Evolutionary conservation across 2,113 vertebrate species (phyloP).

Genomic region (Rhegmatorhina hoffmannsi): DNA sequence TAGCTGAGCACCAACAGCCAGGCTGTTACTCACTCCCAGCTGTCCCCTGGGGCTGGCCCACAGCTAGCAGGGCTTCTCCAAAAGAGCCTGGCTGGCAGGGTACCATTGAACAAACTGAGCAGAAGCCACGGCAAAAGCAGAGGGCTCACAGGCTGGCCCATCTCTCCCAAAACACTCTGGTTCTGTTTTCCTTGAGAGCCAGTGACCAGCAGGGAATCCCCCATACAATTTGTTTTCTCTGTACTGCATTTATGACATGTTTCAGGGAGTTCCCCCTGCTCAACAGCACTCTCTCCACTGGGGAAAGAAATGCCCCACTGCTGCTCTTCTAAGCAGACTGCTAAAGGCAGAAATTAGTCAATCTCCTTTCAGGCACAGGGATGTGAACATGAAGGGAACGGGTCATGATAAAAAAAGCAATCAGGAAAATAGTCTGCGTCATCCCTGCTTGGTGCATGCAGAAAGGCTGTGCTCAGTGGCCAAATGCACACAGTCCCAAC

Average conservation of each 20-base stretch:
- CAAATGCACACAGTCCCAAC: fast-evolving
- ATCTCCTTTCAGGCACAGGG: neutral
- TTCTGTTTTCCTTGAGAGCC: fast-evolving
- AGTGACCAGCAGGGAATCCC: fast-evolving
- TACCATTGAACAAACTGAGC: neutral
- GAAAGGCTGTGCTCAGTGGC: neutral
- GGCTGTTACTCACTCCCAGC: fast-evolving
- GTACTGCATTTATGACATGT: neutral
- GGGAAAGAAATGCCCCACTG: neutral
- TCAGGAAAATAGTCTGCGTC: neutral
- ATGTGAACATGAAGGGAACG: fast-evolving
- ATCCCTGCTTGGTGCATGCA: neutral
- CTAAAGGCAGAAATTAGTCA: neutral
- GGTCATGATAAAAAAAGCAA: neutral
- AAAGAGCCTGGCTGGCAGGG: fast-evolving
- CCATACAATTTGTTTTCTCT: neutral
- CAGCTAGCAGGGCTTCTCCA: neutral
- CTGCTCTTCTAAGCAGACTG: neutral
- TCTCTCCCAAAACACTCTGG: neutral
- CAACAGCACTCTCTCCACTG: neutral
- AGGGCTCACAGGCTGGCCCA: neutral
- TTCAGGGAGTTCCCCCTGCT: neutral
- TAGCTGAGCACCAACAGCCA: neutral
- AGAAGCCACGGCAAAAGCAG: neutral
- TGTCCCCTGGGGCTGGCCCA: too few relatives aligned